Evolutionary conservation across 1,140 invertebrate genomes (phyloP).

Genomic region (Conus betulinus): DNA sequence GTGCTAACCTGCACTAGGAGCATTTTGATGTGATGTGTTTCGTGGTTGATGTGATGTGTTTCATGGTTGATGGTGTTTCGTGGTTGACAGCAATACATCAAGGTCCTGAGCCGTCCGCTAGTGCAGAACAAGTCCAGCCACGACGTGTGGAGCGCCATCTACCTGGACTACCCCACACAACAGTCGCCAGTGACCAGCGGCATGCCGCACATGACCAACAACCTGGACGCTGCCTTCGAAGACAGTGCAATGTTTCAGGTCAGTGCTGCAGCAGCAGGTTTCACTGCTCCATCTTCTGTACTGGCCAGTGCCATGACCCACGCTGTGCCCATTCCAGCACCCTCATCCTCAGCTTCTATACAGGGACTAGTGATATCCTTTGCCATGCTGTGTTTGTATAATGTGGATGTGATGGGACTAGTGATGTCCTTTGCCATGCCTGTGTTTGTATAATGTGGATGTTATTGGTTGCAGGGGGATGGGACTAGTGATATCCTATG

Average conservation of each 20-base stretch:
- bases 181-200: constrained; percentile 33
- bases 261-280: constrained; percentile 65
- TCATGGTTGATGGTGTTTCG: too few species aligned
- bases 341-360: too few species aligned
- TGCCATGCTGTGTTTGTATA: constrained; percentile 80
- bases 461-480: too few species aligned
- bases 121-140: constrained; percentile 59
- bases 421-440: constrained; percentile 87
- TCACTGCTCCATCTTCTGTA: too few species aligned
- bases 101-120: constrained; percentile 71
- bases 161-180: constrained; percentile 65
- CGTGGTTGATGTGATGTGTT: too few species aligned
- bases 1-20: too few species aligned
- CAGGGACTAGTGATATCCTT: constrained; percentile 79
- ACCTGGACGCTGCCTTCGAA: constrained; percentile 28
- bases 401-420: not conserved
- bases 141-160: constrained; percentile 70
- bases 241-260: constrained; percentile 23
- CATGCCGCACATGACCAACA: constrained; percentile 21
- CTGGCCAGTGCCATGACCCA: too few species aligned
- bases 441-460: constrained; percentile 81
- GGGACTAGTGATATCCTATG: constrained; percentile 80
- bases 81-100: constrained; percentile 69
- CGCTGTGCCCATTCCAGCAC: too few species aligned
- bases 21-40: too few species aligned